phyloP scores from a whole-genome alignment of 2,888 invertebrate species.

The Lasioglossum morio region DNA sequence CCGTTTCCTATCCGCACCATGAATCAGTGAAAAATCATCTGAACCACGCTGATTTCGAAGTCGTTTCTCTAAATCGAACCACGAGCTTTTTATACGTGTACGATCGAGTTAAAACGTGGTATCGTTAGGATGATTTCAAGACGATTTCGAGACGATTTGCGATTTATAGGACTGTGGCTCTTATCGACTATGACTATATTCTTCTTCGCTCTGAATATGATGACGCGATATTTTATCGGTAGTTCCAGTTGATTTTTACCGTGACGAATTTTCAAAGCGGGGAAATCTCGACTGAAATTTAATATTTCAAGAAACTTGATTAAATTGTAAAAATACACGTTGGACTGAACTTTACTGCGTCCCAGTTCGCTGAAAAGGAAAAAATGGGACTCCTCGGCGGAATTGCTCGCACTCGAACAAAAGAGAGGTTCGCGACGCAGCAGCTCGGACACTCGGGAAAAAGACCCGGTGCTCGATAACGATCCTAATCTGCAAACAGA shows the following conservation, averaged over 20 bases:
- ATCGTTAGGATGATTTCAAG: neutral
- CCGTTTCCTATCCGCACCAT: neutral
- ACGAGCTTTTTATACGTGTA: neutral
- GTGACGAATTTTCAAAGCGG: neutral
- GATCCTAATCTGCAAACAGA: constrained; percentile 8
- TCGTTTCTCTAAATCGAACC: neutral
- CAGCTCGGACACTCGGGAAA: neutral
- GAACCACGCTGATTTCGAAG: neutral
- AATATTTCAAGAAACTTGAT: neutral
- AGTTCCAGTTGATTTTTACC: neutral
- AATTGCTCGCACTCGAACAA: neutral
- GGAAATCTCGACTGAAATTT: too few relatives aligned
- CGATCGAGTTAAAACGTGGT: neutral
- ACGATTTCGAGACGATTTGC: neutral
- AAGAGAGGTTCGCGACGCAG: neutral
- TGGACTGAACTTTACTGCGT: neutral
- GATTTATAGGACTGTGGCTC: neutral
- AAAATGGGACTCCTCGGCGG: neutral
- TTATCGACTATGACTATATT: neutral
- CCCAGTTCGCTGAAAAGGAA: neutral
- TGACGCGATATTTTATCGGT: neutral
- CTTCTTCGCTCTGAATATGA: neutral
- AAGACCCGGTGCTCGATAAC: neutral
- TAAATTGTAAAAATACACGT: neutral
- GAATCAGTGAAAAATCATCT: neutral